Evolutionary conservation across 1,140 invertebrate species (phyloP), one percentile per base, ranked within the genome.

Genomic region (Trichonephila inaurata): DNA sequence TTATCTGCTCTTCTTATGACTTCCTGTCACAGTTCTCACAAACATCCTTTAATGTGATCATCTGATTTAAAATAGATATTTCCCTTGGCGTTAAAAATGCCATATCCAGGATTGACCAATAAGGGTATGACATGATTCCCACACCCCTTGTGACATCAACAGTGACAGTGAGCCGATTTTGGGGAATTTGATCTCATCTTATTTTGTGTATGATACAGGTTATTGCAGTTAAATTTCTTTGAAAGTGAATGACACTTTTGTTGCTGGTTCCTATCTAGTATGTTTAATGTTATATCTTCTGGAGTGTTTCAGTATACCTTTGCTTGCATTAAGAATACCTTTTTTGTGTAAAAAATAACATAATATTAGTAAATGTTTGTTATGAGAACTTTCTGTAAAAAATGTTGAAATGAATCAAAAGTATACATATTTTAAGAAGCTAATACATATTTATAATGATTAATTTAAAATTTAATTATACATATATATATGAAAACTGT

Each of bases 11-110:
- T 16, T 61, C 91, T 28, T 51, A 40, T 91, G 40, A 92, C 91
- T 92, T 92, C 91, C 91, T 92, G 82, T 87, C 91, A 82, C 19
- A 64, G 21, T 83, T 87, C 51, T 86, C 83, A 92, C 14, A 92
- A 91, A 92, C 91, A 92, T 92, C 91, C 91, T 92, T 64, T 61
- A 86, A 28, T 28, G n/a, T 69, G 40, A 60, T 24, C 40, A 60
- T 24, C 62, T 85, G 28, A 28, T 18, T 87, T 21, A 85, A 92
- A 92, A 92, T 92, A 92, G 91, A 85, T 44, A 72, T 44, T 12
- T 21, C 64, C 91, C 91, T 40, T 58, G 40, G 83, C 40, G 24
- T 69, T 28, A 86, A 51, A 81, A 82, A 64, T 77, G 61, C 77
- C 24, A 18, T n/a, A 87, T 64, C n/a, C 61, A 28, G 24, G 72